Base-by-base conservation (phyloP, 2,888 invertebrate genomes). In the Diaprepes abbreviatus region DNA sequence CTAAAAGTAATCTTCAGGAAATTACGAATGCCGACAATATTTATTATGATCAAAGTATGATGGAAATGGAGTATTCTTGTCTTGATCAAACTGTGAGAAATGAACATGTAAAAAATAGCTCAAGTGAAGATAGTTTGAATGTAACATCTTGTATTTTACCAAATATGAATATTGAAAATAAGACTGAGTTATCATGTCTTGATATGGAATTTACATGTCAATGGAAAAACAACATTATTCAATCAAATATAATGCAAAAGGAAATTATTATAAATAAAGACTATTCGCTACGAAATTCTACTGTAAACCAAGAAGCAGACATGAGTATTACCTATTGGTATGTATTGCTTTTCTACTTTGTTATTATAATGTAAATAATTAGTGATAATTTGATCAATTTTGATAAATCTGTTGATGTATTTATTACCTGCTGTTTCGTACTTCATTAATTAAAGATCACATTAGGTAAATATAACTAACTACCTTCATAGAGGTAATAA, bases 1-100 rank as follows among this genome's bases (percentile, higher is more conserved):
- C n/a, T 5, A 35, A 38, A 14, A 52, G 21, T 7, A 35, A 62
- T 10, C 2, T 19, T n/a, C 60, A 60, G 14, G 50, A 52, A 35
- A 14, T 48, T 10, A 48, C 10, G 9, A 43, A 40, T n/a, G n/a
- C 3, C 14, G 71, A 72, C 12, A 72, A 71, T 67, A 70, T 70
- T 28, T 58, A 60, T 31, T 45, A 17, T 58, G 66, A 72, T 28
- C 60, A 69, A 65, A 63, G 58, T 0, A 31, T 33, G 36, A 35
- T 35, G 16, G 17, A 50, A 38, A 35, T 62, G 38, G 52, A 62
- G 16, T 28, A 19, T 12, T 35, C 55, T 14, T 31, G 59, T 19
- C 45, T 66, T 52, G 48, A 72, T 36, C 19, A 19, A 19, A 64
- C 64, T 16, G 59, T 59, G 10, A 14, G 10, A 10, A 19, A 43